Evolutionary conservation across 2,888 invertebrate genomes (phyloP).

Genomic region (Falcaria lacertinaria): DNA sequence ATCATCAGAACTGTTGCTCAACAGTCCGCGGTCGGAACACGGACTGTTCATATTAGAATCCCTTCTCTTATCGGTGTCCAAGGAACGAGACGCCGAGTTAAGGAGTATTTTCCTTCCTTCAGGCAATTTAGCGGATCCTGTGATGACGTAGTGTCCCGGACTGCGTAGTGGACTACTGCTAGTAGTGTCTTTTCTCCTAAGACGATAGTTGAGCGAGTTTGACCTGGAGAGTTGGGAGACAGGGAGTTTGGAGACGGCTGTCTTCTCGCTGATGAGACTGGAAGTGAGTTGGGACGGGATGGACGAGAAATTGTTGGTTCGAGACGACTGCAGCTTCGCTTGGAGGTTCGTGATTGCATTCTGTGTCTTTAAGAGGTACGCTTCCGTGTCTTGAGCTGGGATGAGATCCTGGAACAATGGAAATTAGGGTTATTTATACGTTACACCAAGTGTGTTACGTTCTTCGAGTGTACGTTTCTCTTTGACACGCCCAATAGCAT

Average conservation of each 20-base stretch:
- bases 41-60: conserved; percentile 73
- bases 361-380: conserved; percentile 80
- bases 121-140: conserved; percentile 61
- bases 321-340: conserved; percentile 73
- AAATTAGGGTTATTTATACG: background rate
- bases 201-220: conserved; percentile 70
- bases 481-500: too few relatives aligned
- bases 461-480: too few relatives aligned
- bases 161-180: conserved; percentile 66
- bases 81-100: conserved; percentile 58
- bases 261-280: conserved; percentile 68
- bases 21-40: conserved; percentile 48
- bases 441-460: too few relatives aligned
- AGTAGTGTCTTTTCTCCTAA: conserved; percentile 59
- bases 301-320: conserved; percentile 45
- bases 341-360: conserved; percentile 81
- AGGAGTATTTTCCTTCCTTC: conserved; percentile 52
- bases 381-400: conserved; percentile 74
- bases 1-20: conserved; percentile 70
- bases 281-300: conserved; percentile 63
- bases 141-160: conserved; percentile 71
- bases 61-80: conserved; percentile 52
- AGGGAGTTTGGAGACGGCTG: conserved; percentile 64
- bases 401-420: conserved; percentile 71
- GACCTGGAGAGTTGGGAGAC: conserved; percentile 69